Evolutionary conservation across 1,140 invertebrate genomes (phyloP), one percentile per base, ranked within the genome.

Genomic region (Orchestia grillus): DNA sequence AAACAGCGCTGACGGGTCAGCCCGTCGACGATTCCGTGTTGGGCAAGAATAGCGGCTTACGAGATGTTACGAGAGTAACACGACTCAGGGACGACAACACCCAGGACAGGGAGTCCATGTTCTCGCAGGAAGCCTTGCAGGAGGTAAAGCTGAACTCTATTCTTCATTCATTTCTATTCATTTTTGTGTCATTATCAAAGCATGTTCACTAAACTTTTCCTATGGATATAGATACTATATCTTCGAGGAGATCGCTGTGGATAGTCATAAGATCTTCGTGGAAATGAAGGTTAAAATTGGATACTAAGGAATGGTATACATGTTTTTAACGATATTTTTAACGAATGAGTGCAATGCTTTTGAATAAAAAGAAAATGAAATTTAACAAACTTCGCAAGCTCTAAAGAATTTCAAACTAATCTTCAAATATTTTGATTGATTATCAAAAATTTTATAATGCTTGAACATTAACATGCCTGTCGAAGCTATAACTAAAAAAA

Each of bases 1-100:
- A 94, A 44, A 94, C 92, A 94, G 92, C 92, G 15, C 92, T 94
- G 44, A 94, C 92, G 92, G 92, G 23, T 44, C 92, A 94, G 44
- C 92, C 92, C 11, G 92, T 94, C 43, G 92, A 94, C 8, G 92
- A 94, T n/a, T n/a, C 92, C 43, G 28, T 47, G 92, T 6, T 94
- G 92, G 40, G 43, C 92, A 94, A 94, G 92, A 94, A 47, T 44
- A 94, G 47, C 44, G 92, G 92, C 92, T 1, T 44, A n/a, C 41
- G 88, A 23, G 88, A 91, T 42, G 88, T 91, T 8, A 43, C 88
- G 4, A 94, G 92, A 47, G 92, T 94, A 19, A 94, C 92, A 6
- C 6, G 92, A 40, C 43, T 94, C 40, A 42, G 92, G 36, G 92
- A 94, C 40, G 92, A 94, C 44, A n/a, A 42, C 19, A n/a, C 44